Conservation (phyloP, 2,888 invertebrate species). For the Dastarcus helophoroides region DNA sequence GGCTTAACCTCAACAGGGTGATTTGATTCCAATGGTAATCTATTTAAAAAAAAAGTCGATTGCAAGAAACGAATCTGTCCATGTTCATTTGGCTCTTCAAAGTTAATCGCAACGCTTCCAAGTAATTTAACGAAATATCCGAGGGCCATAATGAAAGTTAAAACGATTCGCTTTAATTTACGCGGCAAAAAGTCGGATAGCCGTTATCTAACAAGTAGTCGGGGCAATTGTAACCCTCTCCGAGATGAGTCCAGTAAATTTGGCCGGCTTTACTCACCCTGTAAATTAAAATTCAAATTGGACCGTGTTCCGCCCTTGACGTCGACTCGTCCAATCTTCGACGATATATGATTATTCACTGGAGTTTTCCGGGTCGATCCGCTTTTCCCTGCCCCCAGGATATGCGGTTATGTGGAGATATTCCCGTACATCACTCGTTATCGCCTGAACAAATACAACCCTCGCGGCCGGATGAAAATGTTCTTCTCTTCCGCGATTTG, state of each 20-base stretch:
- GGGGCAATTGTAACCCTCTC: slow-evolving; percentile 14
- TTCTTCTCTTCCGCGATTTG: too few relatives aligned
- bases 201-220: slow-evolving; percentile 10
- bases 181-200: too few relatives aligned
- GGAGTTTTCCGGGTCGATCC: slow-evolving; percentile 37
- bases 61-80: too few relatives aligned
- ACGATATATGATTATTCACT: slow-evolving; percentile 37
- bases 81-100: too few relatives aligned
- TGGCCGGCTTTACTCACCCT: slow-evolving; percentile 32
- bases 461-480: too few relatives aligned
- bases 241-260: slow-evolving; percentile 29
- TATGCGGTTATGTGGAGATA: slow-evolving; percentile 39
- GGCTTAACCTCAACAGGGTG: too few relatives aligned
- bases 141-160: too few relatives aligned
- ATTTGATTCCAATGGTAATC: too few relatives aligned
- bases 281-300: slow-evolving; percentile 41
- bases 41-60: too few relatives aligned
- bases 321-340: slow-evolving; percentile 36
- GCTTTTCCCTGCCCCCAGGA: slow-evolving; percentile 16
- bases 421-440: slow-evolving; percentile 39
- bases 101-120: too few relatives aligned
- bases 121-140: too few relatives aligned
- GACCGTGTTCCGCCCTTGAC: slow-evolving; percentile 26
- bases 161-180: too few relatives aligned
- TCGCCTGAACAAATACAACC: slow-evolving; percentile 38